phyloP scores from a whole-genome alignment of 2,797 vertebrate species.

The Diceros bicornis region DNA sequence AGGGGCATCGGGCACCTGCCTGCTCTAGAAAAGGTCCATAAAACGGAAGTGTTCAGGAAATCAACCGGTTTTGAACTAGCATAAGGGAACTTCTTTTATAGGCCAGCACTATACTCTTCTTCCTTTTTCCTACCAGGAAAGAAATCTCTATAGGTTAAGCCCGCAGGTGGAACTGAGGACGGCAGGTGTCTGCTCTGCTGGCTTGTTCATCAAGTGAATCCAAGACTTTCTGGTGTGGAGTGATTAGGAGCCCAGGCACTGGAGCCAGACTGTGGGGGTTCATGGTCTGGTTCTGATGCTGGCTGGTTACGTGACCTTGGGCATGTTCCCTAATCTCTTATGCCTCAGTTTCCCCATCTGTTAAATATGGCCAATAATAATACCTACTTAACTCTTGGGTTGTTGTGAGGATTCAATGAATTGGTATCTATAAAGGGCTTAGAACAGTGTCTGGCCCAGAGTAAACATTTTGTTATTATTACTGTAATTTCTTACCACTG shows the following conservation, averaged over 20 bases:
- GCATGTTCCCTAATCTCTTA: background rate
- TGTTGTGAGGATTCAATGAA: background rate
- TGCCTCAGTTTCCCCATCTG: background rate
- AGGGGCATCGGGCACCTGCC: background rate
- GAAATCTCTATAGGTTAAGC: too few relatives aligned
- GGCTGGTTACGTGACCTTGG: background rate
- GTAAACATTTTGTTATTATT: background rate
- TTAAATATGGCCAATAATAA: background rate
- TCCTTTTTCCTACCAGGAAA: background rate
- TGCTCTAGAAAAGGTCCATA: background rate
- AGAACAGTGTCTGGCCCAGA: background rate
- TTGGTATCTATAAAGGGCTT: background rate
- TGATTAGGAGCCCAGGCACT: rapidly evolving
- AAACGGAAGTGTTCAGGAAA: background rate
- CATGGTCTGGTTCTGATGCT: background rate
- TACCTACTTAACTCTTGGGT: background rate
- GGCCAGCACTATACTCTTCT: too few relatives aligned
- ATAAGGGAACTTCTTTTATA: background rate
- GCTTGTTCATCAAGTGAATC: background rate
- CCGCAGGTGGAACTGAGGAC: too few relatives aligned
- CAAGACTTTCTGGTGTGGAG: background rate
- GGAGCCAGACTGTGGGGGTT: background rate
- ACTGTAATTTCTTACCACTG: background rate
- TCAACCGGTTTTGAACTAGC: background rate
- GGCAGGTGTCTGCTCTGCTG: background rate